Conservation (phyloP, 2,888 invertebrate genomes). For the Mesorhabditis spiculigera region DNA sequence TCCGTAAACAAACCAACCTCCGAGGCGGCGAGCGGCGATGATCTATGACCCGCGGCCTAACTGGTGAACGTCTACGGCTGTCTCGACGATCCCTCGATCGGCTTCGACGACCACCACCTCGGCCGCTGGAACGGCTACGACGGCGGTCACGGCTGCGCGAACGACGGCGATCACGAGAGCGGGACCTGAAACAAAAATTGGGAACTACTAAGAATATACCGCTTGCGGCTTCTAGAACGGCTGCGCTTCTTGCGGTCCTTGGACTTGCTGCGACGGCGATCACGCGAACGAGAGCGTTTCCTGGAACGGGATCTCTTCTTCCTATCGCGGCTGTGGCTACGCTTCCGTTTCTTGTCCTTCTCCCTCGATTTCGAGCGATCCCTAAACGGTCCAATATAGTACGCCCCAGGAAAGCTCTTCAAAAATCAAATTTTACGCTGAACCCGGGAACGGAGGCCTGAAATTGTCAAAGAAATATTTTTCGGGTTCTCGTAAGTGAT, state of each 20-base stretch:
- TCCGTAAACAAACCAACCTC: slow-evolving; percentile 19
- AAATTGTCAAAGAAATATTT: background rate
- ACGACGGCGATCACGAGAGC: slow-evolving; percentile 16
- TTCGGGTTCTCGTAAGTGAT: background rate
- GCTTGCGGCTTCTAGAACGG: slow-evolving; percentile 15
- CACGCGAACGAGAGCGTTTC: slow-evolving; percentile 13
- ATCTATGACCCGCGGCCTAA: slow-evolving; percentile 20
- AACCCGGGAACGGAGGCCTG: background rate
- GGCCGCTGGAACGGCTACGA: slow-evolving; percentile 18
- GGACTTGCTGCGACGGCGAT: slow-evolving; percentile 1
- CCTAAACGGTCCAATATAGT: too few relatives aligned
- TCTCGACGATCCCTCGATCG: slow-evolving; percentile 16
- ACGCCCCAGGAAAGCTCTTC: background rate
- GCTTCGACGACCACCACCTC: slow-evolving; percentile 17
- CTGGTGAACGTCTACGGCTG: slow-evolving; percentile 26
- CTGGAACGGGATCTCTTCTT: slow-evolving; percentile 12
- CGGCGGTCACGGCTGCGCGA: slow-evolving; percentile 15
- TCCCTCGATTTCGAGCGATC: background rate
- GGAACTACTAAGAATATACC: background rate
- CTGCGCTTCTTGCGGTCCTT: slow-evolving; percentile 9
- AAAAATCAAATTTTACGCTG: slow-evolving; percentile 7
- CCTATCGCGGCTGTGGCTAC: slow-evolving; percentile 20
- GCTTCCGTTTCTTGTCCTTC: slow-evolving; percentile 13
- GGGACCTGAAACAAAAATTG: slow-evolving; percentile 12
- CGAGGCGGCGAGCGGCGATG: slow-evolving; percentile 25